Conservation (phyloP, 1,140 invertebrate species). For the Araneus ventricosus region DNA sequence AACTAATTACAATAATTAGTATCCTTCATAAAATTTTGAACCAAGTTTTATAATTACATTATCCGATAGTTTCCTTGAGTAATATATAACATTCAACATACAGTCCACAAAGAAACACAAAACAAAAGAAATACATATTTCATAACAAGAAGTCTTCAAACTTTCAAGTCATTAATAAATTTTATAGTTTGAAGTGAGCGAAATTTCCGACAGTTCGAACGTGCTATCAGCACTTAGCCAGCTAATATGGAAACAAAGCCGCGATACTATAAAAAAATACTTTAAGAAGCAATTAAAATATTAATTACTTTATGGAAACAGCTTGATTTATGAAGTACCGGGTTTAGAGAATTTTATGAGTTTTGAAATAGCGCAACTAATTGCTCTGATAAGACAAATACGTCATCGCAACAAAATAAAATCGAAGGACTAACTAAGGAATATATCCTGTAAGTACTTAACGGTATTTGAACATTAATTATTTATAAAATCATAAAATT, state of each 20-base stretch:
- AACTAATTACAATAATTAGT: background rate
- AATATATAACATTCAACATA: background rate
- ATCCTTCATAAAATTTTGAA: too few relatives aligned
- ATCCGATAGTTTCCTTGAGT: background rate
- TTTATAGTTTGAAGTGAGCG: background rate
- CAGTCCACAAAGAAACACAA: background rate
- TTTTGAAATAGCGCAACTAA: background rate
- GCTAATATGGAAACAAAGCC: background rate
- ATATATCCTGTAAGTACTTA: too few relatives aligned
- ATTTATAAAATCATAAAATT: too few relatives aligned
- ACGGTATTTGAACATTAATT: too few relatives aligned
- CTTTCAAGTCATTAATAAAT: background rate
- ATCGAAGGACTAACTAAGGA: background rate
- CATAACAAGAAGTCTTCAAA: background rate
- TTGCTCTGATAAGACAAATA: background rate
- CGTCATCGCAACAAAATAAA: background rate
- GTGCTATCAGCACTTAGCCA: background rate
- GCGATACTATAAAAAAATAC: background rate
- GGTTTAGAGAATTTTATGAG: conserved; percentile 8
- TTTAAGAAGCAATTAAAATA: conserved; percentile 24
- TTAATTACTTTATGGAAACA: background rate
- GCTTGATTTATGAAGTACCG: conserved; percentile 21
- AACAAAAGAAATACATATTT: background rate
- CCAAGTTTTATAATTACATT: background rate
- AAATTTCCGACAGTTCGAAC: background rate